Evolutionary conservation across 2,113 vertebrate species (phyloP), one percentile per base, ranked within the genome.

Genomic region (Oenanthe melanoleuca): DNA sequence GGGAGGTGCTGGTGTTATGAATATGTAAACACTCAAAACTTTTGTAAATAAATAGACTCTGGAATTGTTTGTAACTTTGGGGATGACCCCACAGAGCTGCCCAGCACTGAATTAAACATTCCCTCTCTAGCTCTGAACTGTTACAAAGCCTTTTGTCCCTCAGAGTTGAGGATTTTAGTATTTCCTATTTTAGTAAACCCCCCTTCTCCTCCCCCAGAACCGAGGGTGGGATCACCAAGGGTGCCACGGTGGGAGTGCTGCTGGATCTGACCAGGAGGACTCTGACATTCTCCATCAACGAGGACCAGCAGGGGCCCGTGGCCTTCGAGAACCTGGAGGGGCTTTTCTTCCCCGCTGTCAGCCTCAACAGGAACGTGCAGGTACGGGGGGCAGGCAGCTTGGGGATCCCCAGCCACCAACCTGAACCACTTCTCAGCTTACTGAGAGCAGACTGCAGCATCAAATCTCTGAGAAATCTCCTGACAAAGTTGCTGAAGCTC

Each of bases 351-450:
- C 99, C 99, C 0, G 99, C 99, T 0, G 98, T 99, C 96, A 99
- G 99, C 97, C 98, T 99, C 96, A 99, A 99, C 97, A 98, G 99
- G 92, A 99, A 99, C 1, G 99, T 99, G 94, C 99, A 99, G 99
- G 99, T 99, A 97, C 25, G 50, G 28, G 45, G 12, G 28, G 47
- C 52, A 53, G 28, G 6, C 4, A 19, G 12, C 21, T 8, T 33
- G 11, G 53, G 19, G 7, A 33, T 56, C 31, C 33, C 53, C 19
- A 56, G 5, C 12, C 1, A 33, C 14, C 19, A 33, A 12, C 19
- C 31, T 21, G 19, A 20, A 56, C 19, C 53, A 33, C 31, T 56
- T 33, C 8, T 56, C 7, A 8, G 5, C 18, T 20, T 56, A 8
- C 8, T 33, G 19, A 33, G 53, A 33, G 53, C 19, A 33, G 19